Evolutionary conservation across 2,797 vertebrate species (phyloP).

Genomic region (Acanthiza pusilla): DNA sequence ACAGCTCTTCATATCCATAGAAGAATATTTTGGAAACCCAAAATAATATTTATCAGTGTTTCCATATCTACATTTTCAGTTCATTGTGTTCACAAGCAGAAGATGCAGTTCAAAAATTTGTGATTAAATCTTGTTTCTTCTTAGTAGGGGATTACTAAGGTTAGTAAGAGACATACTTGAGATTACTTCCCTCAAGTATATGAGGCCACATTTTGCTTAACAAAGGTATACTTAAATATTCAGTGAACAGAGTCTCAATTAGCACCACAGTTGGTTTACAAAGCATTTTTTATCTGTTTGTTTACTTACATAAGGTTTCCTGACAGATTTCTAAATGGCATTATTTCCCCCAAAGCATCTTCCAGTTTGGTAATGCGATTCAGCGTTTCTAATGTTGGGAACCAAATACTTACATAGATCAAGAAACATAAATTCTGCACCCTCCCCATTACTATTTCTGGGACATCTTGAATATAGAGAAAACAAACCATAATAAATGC

Average conservation of each 20-base stretch:
- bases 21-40: background rate
- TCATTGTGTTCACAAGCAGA: background rate
- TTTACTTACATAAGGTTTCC: conserved; percentile 68
- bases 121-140: background rate
- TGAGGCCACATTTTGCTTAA: background rate
- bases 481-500: background rate
- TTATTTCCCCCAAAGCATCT: conserved; percentile 68
- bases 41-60: background rate
- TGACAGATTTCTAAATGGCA: conserved; percentile 73
- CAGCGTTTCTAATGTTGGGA: conserved; percentile 59
- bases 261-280: conserved; percentile 66
- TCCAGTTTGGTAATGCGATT: conserved; percentile 69
- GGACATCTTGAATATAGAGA: background rate
- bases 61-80: background rate
- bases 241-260: conserved; percentile 59
- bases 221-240: background rate
- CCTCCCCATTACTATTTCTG: background rate
- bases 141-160: background rate
- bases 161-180: too few species aligned
- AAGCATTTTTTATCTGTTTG: conserved; percentile 66
- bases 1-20: background rate
- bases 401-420: conserved; percentile 49
- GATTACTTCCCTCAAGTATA: background rate
- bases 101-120: background rate
- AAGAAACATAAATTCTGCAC: conserved; percentile 29